Conservation (phyloP, 2,797 vertebrate genomes). For the Ptychadena robeensis region DNA sequence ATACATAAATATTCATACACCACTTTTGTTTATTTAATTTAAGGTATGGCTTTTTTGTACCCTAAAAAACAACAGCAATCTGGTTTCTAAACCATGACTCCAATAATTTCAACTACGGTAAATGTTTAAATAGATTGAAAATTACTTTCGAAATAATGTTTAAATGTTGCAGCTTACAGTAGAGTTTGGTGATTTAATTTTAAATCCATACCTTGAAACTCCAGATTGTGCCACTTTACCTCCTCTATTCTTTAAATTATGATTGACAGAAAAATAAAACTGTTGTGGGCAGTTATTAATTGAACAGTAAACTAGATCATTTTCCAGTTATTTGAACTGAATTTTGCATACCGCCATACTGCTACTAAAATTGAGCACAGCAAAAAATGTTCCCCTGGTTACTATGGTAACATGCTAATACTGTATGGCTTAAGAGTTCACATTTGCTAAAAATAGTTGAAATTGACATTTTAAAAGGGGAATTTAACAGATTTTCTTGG, state of each 20-base stretch:
- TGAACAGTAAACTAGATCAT: background rate
- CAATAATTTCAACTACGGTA: too few relatives aligned
- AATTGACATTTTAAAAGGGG: slow-evolving; percentile 34
- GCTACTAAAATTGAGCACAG: slow-evolving; percentile 6
- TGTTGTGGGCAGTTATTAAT: background rate
- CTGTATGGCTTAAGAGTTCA: slow-evolving; percentile 8
- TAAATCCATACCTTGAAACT: too few relatives aligned
- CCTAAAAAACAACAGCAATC: too few relatives aligned
- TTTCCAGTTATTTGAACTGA: background rate
- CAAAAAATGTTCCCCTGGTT: slow-evolving; percentile 2
- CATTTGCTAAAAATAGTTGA: slow-evolving; percentile 30
- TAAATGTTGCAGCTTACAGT: too few relatives aligned
- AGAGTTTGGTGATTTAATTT: too few relatives aligned
- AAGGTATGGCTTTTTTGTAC: too few relatives aligned
- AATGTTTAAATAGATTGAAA: too few relatives aligned
- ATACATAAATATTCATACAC: too few relatives aligned
- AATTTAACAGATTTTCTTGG: slow-evolving; percentile 35
- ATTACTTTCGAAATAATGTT: too few relatives aligned
- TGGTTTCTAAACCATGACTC: too few relatives aligned
- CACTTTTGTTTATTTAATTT: too few relatives aligned
- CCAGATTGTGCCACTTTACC: too few relatives aligned
- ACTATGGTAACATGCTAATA: slow-evolving; percentile 33
- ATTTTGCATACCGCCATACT: background rate
- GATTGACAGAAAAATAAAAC: background rate
- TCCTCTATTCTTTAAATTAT: background rate